phyloP scores from a whole-genome alignment of 2,888 invertebrate species.

The Dromius quadrimaculatus region DNA sequence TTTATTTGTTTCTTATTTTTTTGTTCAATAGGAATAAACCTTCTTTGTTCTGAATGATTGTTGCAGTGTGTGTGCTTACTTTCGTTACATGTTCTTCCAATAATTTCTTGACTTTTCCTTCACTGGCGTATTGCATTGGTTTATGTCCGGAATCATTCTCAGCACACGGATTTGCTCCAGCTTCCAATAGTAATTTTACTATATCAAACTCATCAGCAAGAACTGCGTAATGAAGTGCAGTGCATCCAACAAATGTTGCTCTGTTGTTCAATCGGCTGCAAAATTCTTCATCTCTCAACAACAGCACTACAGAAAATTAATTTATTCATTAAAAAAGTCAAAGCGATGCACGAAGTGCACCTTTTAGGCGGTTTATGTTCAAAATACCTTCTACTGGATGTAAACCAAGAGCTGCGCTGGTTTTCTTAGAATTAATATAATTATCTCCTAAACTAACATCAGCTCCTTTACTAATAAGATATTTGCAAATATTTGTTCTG shows the following conservation, averaged over 20 bases:
- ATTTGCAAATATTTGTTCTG: slow-evolving; percentile 71
- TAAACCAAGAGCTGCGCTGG: slow-evolving; percentile 75
- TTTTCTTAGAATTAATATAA: slow-evolving; percentile 77
- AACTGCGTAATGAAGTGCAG: slow-evolving; percentile 90
- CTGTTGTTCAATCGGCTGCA: slow-evolving; percentile 76
- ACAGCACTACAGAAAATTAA: slow-evolving; percentile 66
- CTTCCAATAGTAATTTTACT: slow-evolving; percentile 76
- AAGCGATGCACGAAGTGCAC: too few species aligned
- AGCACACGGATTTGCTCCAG: slow-evolving; percentile 80
- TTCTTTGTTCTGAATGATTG: too few species aligned
- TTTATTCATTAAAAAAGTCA: background rate
- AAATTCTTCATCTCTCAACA: slow-evolving; percentile 86
- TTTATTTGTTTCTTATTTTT: too few species aligned
- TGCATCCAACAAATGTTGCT: slow-evolving; percentile 86
- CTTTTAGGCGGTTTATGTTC: background rate
- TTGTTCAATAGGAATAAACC: too few species aligned
- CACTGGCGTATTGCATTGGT: slow-evolving; percentile 80
- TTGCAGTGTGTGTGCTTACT: slow-evolving; percentile 60
- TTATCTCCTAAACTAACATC: slow-evolving; percentile 82
- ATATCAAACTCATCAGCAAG: slow-evolving; percentile 77
- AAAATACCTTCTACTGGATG: slow-evolving; percentile 78
- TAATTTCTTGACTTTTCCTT: slow-evolving; percentile 74
- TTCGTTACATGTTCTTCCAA: slow-evolving; percentile 70
- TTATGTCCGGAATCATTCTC: slow-evolving; percentile 84
- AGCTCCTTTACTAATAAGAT: slow-evolving; percentile 80